Conservation (phyloP, 2,797 vertebrate species). For the Sebastes taczanowskii region DNA sequence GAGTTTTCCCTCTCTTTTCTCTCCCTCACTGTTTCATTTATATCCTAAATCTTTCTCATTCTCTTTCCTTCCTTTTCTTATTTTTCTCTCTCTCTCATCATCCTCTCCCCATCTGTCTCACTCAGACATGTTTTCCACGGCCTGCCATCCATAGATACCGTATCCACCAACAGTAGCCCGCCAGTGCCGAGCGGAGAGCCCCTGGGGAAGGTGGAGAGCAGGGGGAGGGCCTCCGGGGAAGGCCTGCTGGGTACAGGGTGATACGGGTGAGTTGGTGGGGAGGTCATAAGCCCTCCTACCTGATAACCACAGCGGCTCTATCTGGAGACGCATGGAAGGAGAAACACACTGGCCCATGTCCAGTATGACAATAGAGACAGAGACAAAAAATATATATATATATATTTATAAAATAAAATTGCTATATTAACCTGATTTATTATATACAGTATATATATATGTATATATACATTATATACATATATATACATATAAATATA, state of each 20-base stretch:
- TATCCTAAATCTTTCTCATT: constrained; percentile 47
- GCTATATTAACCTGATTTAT: no score
- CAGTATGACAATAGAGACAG: constrained; percentile 19
- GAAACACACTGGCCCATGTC: constrained; percentile 38
- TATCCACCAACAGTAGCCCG: constrained; percentile 84
- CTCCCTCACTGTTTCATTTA: constrained; percentile 35
- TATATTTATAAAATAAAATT: no score
- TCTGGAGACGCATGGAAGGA: constrained; percentile 20
- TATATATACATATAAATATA: no score
- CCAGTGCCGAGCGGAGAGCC: constrained; percentile 73
- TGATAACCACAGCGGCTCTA: constrained; percentile 53
- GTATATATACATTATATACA: no score
- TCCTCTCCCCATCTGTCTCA: constrained; percentile 77
- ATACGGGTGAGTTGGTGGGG: constrained; percentile 68
- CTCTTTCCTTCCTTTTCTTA: background rate
- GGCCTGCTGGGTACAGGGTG: constrained; percentile 72
- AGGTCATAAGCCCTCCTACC: constrained; percentile 41
- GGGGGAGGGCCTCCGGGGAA: constrained; percentile 46
- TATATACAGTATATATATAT: no score
- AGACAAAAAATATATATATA: background rate
- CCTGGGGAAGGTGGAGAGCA: constrained; percentile 54
- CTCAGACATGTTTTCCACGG: constrained; percentile 80
- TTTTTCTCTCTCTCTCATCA: constrained; percentile 54
- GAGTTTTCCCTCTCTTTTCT: constrained; percentile 44
- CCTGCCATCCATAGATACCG: constrained; percentile 82